Evolutionary conservation across 2,797 vertebrate species (phyloP).

Genomic region (Luscinia luscinia): DNA sequence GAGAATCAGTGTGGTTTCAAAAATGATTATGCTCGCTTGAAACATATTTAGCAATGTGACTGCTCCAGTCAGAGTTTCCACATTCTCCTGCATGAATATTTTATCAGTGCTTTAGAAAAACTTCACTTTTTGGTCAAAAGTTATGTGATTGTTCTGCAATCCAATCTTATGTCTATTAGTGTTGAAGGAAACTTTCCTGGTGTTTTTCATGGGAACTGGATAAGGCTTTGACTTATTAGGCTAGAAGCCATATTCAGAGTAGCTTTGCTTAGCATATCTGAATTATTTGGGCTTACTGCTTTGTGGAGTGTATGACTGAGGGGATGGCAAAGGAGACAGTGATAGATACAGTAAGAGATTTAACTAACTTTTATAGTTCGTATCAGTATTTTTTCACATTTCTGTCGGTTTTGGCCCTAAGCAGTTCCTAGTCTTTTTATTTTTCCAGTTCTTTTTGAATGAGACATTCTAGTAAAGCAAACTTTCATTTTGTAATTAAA

Average conservation of each 20-base stretch:
- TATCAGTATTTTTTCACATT: background rate
- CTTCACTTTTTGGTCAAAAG: constrained; percentile 41
- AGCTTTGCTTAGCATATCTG: constrained; percentile 34
- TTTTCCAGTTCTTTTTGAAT: background rate
- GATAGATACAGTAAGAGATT: background rate
- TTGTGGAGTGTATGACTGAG: background rate
- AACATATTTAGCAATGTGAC: background rate
- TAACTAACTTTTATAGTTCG: background rate
- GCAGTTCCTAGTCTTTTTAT: background rate
- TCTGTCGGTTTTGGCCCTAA: background rate
- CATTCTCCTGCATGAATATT: background rate
- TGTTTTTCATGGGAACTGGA: constrained; percentile 53
- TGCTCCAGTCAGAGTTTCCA: background rate
- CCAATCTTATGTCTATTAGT: background rate
- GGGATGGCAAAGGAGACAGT: background rate
- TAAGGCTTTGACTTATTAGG: constrained; percentile 29
- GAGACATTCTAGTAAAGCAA: background rate
- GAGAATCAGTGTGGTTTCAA: background rate
- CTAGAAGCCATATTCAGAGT: constrained; percentile 11
- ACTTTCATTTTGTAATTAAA: background rate
- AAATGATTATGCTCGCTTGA: background rate
- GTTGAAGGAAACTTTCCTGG: constrained; percentile 24
- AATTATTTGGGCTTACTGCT: constrained; percentile 8
- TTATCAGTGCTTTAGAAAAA: constrained; percentile 35
- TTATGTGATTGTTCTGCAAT: background rate